Percentiles rank a stretch among this genome's conserved stretches.
phyloP scores from a whole-genome alignment of 2,888 invertebrate species.

The Clitarchus hookeri region DNA sequence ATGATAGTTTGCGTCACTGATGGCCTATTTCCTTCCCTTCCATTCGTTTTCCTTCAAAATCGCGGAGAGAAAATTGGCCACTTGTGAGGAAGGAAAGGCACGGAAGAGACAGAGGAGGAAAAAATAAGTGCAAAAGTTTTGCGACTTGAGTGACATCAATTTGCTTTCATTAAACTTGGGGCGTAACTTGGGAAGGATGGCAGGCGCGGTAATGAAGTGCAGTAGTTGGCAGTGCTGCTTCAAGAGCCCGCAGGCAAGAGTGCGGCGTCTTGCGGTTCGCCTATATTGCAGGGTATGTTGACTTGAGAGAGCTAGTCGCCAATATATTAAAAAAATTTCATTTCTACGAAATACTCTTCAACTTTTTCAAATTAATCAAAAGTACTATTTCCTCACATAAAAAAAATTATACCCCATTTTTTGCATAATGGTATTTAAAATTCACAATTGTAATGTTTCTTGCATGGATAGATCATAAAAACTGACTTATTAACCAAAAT shows the following conservation, averaged over 20 bases:
- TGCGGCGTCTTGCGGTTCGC: neutral
- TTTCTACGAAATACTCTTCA: too few species aligned
- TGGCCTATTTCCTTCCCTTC: neutral
- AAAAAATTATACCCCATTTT: too few species aligned
- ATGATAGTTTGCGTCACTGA: too few species aligned
- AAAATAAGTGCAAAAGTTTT: conserved; percentile 10
- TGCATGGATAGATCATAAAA: too few species aligned
- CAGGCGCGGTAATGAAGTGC: neutral
- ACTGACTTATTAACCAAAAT: too few species aligned
- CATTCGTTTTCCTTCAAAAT: neutral
- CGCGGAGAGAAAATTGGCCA: neutral
- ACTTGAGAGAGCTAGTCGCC: too few species aligned
- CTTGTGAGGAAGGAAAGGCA: neutral
- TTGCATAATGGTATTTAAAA: too few species aligned
- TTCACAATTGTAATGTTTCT: too few species aligned
- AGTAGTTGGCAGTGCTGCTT: neutral
- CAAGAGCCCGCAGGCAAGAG: neutral
- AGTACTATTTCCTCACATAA: too few species aligned
- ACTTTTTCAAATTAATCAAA: too few species aligned
- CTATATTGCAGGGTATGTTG: neutral
- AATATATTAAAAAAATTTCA: too few species aligned
- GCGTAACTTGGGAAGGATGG: neutral
- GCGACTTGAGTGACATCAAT: conserved; percentile 4
- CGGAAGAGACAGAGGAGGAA: neutral
- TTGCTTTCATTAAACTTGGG: neutral